Conservation (phyloP, 1,140 invertebrate genomes). For the Brachionus paranguensis region DNA sequence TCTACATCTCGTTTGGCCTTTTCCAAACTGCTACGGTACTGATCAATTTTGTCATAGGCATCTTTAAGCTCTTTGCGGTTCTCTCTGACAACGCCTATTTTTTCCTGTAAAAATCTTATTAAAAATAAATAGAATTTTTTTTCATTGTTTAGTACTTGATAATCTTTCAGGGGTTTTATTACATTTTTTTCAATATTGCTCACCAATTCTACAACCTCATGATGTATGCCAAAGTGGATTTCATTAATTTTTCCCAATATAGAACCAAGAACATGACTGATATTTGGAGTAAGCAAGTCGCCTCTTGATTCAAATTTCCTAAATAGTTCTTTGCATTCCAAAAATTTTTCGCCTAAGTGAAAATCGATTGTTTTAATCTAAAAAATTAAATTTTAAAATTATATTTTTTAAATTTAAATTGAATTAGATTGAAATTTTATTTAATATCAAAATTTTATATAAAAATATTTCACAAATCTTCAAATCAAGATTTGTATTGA, state of each 20-base stretch:
- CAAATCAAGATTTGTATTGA: no score
- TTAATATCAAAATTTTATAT: neutral
- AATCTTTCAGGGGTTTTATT: slow-evolving; percentile 1
- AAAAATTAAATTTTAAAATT: neutral
- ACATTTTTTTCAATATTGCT: neutral
- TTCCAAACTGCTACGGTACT: slow-evolving; percentile 11
- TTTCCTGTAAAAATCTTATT: neutral
- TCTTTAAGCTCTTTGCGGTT: slow-evolving; percentile 31
- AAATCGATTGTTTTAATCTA: slow-evolving; percentile 8
- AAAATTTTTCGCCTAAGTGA: slow-evolving; percentile 15
- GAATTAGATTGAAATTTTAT: neutral
- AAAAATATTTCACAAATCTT: no score
- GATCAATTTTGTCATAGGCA: slow-evolving; percentile 27
- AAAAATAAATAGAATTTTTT: no score
- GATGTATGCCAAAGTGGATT: neutral
- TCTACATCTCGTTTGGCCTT: slow-evolving; percentile 23
- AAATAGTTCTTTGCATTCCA: slow-evolving; percentile 28
- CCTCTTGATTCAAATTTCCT: slow-evolving; percentile 18
- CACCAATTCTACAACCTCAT: neutral
- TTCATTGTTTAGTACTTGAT: neutral
- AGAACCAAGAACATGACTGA: neutral
- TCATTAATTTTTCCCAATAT: slow-evolving; percentile 15
- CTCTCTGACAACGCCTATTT: neutral
- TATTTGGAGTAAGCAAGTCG: neutral
- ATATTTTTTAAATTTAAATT: neutral